These are phyloP conservation scores for Psittacus erithacus DNA, from an alignment of 2,113 vertebrate genomes.

Conservation along the genomic window DNA sequence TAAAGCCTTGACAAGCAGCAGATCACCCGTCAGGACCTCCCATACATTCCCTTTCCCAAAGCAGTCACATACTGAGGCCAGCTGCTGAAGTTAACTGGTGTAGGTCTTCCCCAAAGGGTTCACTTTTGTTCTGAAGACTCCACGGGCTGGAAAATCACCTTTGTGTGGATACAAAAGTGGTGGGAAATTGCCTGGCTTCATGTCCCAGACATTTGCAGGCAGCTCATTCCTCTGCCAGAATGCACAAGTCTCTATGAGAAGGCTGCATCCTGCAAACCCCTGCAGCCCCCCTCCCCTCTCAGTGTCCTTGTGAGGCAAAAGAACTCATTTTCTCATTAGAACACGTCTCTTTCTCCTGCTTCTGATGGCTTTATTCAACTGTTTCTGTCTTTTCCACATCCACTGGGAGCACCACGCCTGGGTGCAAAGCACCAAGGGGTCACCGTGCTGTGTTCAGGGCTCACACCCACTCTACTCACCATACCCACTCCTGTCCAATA, in stretches of 20 bases:
- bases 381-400: neutral
- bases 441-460: neutral
- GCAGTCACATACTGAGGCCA: neutral
- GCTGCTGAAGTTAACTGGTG: neutral
- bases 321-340: neutral
- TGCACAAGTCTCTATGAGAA: neutral
- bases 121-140: neutral
- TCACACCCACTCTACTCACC: neutral
- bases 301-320: neutral
- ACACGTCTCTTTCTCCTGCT: neutral
- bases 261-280: fast-evolving
- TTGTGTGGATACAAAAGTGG: neutral
- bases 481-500: neutral
- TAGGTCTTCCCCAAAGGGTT: neutral
- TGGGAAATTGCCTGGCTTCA: neutral
- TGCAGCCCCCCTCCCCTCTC: neutral
- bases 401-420: too few relatives aligned
- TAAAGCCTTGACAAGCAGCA: neutral
- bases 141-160: neutral
- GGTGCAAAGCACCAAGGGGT: neutral
- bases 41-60: neutral
- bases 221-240: neutral
- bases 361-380: neutral
- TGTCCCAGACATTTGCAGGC: neutral
- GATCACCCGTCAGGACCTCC: constrained; percentile 2